phyloP scores from a whole-genome alignment of 2,888 invertebrate genomes.

The Pseudanteris insignis region DNA sequence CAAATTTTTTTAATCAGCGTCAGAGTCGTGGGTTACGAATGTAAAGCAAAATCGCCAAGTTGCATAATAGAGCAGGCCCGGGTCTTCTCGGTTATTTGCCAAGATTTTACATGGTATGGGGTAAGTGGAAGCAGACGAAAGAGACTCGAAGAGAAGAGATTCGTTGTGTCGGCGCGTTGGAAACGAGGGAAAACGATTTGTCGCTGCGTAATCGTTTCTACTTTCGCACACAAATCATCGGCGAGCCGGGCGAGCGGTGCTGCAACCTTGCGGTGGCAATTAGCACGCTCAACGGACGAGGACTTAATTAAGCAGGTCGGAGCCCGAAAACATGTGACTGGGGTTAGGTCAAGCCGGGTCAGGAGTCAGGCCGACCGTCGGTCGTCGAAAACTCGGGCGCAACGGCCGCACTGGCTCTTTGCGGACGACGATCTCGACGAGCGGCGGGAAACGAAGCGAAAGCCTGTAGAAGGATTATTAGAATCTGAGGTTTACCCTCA shows the following conservation, averaged over 20 bases:
- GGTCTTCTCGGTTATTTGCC: too few relatives aligned
- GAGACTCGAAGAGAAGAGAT: slow-evolving; percentile 6
- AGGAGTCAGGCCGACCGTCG: slow-evolving; percentile 34
- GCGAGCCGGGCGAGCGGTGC: slow-evolving; percentile 25
- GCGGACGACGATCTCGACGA: too few relatives aligned
- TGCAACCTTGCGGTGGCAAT: slow-evolving; percentile 46
- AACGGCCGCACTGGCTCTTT: too few relatives aligned
- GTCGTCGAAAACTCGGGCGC: slow-evolving; percentile 31
- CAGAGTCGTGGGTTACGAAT: too few relatives aligned
- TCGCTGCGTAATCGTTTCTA: slow-evolving; percentile 44
- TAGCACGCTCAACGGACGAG: slow-evolving; percentile 45
- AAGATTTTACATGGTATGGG: too few relatives aligned
- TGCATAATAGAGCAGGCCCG: too few relatives aligned
- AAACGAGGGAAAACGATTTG: slow-evolving; percentile 40
- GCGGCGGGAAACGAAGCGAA: slow-evolving; percentile 16
- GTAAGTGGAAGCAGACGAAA: too few relatives aligned
- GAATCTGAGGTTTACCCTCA: slow-evolving; percentile 49
- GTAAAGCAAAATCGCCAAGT: too few relatives aligned
- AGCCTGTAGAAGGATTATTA: slow-evolving; percentile 49
- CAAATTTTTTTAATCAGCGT: too few relatives aligned
- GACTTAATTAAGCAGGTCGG: slow-evolving; percentile 47
- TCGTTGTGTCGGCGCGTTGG: slow-evolving; percentile 4
- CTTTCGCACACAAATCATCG: slow-evolving; percentile 44
- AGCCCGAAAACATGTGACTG: slow-evolving; percentile 35
- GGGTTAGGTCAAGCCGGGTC: slow-evolving; percentile 44